These are phyloP conservation scores for Drosophila subquinaria DNA, from an alignment of 2,888 invertebrate genomes.

Conservation along the genomic window DNA sequence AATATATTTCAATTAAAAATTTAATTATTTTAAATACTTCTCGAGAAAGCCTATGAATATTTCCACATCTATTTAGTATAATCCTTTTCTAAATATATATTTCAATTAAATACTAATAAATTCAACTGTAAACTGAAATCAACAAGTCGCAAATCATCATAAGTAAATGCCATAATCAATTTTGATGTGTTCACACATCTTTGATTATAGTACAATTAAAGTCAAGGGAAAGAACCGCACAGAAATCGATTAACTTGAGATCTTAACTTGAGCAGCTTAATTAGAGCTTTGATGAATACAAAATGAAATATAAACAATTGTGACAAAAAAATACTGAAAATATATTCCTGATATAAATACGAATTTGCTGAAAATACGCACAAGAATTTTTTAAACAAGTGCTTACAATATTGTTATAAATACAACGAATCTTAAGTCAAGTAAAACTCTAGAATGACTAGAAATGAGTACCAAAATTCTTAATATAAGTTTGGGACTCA, in stretches of 20 bases:
- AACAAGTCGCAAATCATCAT: constrained; percentile 17
- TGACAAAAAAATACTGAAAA: too few relatives aligned
- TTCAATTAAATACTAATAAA: background rate
- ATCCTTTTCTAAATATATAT: background rate
- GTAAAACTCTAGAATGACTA: too few relatives aligned
- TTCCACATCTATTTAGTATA: background rate
- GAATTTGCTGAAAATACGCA: too few relatives aligned
- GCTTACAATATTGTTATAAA: too few relatives aligned
- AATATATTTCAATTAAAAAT: background rate
- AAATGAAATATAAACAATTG: background rate
- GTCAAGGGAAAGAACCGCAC: background rate
- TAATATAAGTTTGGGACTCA: too few relatives aligned
- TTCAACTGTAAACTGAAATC: constrained; percentile 2
- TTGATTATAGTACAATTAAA: background rate
- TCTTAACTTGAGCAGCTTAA: background rate
- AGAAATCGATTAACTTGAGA: constrained; percentile 1
- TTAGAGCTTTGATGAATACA: background rate
- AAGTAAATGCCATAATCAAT: background rate
- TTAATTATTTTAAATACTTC: too few relatives aligned
- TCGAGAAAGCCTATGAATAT: too few relatives aligned
- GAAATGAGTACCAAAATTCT: too few relatives aligned
- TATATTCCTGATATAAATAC: too few relatives aligned
- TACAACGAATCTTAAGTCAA: too few relatives aligned
- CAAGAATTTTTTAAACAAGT: too few relatives aligned
- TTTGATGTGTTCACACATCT: background rate